Evolutionary conservation across 2,888 invertebrate genomes (phyloP).

Genomic region (Smittia aterrima): DNA sequence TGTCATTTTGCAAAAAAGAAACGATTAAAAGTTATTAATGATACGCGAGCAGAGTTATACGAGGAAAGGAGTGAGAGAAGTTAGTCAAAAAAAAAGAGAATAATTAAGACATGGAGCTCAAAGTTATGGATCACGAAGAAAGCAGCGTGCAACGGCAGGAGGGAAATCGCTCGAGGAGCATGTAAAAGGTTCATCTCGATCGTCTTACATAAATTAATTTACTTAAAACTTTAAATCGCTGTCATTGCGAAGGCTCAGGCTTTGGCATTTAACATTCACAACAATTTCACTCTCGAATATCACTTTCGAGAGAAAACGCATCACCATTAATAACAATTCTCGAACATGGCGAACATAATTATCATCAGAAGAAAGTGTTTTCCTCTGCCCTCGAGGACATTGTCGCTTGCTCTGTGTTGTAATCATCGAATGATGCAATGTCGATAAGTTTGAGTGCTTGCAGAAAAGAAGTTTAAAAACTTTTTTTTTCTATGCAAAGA

Average conservation of each 20-base stretch:
- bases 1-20: not conserved
- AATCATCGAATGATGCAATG: not conserved
- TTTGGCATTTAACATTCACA: not conserved
- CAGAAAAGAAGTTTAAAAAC: not conserved
- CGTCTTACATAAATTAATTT: constrained; percentile 3
- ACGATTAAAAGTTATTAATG: not conserved
- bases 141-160: not conserved
- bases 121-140: not conserved
- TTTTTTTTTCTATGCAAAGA: not conserved
- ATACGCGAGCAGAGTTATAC: constrained; percentile 1
- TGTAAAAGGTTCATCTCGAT: not conserved
- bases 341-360: too few species aligned
- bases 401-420: not conserved
- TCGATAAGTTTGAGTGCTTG: constrained; percentile 14
- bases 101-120: constrained; percentile 25
- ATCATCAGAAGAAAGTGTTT: too few species aligned
- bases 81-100: not conserved
- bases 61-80: not conserved
- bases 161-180: not conserved
- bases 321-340: not conserved
- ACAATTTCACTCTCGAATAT: not conserved
- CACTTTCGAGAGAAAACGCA: not conserved
- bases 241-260: not conserved
- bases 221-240: not conserved
- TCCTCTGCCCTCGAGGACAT: not conserved